These are phyloP conservation scores for Gymnodraco acuticeps DNA, from an alignment of 2,797 vertebrate species.

Conservation along the genomic window DNA sequence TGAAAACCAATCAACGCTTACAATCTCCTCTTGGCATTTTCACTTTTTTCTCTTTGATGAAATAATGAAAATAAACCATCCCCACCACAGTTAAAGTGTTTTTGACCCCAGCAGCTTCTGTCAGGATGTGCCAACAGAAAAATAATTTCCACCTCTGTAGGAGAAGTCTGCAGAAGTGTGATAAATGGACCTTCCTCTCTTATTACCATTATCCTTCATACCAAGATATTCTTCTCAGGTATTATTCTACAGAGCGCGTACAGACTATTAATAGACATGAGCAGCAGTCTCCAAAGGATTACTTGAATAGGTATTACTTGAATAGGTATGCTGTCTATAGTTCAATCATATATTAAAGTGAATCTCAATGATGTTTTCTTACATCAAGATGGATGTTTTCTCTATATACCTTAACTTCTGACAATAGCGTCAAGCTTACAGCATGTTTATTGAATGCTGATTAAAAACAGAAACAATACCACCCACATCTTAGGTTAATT, in stretches of 20 bases:
- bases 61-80: conserved; percentile 9
- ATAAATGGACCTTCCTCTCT: conserved; percentile 14
- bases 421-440: background rate
- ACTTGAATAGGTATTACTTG: background rate
- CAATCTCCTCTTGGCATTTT: background rate
- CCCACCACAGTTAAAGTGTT: background rate
- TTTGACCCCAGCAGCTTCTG: conserved; percentile 6
- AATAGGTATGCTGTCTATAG: background rate
- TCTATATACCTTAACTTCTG: no score
- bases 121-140: background rate
- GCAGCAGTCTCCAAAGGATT: background rate
- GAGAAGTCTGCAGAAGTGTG: background rate
- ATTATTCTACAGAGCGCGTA: background rate
- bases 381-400: background rate
- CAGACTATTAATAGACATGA: conserved; percentile 6
- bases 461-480: background rate
- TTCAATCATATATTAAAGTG: conserved; percentile 15
- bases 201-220: conserved; percentile 28
- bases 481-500: background rate
- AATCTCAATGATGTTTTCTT: background rate
- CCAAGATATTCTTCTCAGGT: conserved; percentile 1
- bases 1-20: conserved; percentile 9
- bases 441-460: background rate
- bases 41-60: background rate
- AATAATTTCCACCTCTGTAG: conserved; percentile 5